These are phyloP conservation scores for Capitulum mitella DNA, from an alignment of 2,888 invertebrate genomes.

Conservation along the genomic window DNA sequence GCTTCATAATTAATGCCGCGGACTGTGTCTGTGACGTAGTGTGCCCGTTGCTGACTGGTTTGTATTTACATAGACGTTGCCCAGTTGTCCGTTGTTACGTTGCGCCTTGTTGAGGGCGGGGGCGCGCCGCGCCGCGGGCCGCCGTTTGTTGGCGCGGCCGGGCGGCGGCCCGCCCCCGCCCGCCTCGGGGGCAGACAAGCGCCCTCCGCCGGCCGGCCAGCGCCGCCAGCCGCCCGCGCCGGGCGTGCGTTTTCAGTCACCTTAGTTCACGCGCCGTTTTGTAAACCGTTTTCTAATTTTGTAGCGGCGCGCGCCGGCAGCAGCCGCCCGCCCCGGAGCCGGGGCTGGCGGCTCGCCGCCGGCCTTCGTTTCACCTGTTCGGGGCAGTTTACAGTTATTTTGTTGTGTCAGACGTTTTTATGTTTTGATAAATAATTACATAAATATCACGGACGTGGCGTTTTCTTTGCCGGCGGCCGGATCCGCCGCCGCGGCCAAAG, in stretches of 20 bases:
- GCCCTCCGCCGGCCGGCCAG: too few species aligned
- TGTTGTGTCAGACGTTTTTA: conserved; percentile 25
- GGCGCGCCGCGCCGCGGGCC: not conserved
- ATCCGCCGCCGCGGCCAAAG: too few species aligned
- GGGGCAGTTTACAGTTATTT: conserved; percentile 23
- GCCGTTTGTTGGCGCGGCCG: not conserved
- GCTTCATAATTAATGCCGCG: conserved; percentile 7
- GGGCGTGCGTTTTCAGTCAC: conserved; percentile 1
- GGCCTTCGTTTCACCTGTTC: conserved; percentile 6
- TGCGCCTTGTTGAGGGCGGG: not conserved
- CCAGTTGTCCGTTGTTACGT: conserved; percentile 14
- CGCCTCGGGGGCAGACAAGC: too few species aligned
- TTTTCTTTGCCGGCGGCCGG: conserved; percentile 27
- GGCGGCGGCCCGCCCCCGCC: not conserved
- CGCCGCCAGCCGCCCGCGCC: not conserved
- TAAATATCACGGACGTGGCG: not conserved
- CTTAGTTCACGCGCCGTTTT: conserved; percentile 19
- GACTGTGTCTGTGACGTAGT: not conserved
- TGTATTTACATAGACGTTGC: conserved; percentile 21
- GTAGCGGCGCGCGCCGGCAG: conserved; percentile 18
- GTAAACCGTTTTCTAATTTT: conserved; percentile 23
- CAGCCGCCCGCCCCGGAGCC: not conserved
- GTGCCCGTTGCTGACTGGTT: not conserved
- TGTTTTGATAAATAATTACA: conserved; percentile 25
- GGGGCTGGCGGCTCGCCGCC: not conserved